Evolutionary conservation across 2,888 invertebrate genomes (phyloP), one percentile per base, ranked within the genome.

Genomic region (Heteromyza rotundicornis): DNA sequence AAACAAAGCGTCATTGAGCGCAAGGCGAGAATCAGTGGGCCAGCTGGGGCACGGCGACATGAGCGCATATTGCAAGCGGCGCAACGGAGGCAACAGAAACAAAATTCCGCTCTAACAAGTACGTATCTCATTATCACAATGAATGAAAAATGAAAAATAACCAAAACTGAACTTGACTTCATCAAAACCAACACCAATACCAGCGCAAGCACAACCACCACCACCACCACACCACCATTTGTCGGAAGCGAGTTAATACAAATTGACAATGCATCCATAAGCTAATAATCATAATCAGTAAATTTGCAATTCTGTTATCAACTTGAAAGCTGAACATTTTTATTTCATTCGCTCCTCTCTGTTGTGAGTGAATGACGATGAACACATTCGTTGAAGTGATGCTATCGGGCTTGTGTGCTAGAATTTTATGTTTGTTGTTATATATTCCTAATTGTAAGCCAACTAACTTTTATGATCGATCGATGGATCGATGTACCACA

Each of bases 1-100:
- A 95, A 94, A 87, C 93, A 95, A 87, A 94, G 96, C 84, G 96
- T 96, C 83, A 92, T 95, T 87, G 96, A 96, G 85, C 90, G 96
- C 72, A 90, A 96, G 83, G 92, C 94, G 82, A 76, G 84, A 63
- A 79, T 78, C 67, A 95, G 95, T 83, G 96, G 95, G 83, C 96
- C 96, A 75, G 89, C 96, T 84, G 92, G 88, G 76, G 85, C 89
- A 74, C 89, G 95, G 73, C 89, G 95, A 71, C 94, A 91, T 83
- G 90, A 90, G 77, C 87, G 89, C 71, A 86, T 89, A 81, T 87
- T 90, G 78, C 89, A 92, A 84, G 90, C 82, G 76, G 79, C 86
- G 70, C 87, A 85, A 67, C 84, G 87, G 80, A 85, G 85, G 68
- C 80, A 80, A 68, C 81, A 82, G 71, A 82, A 84, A 65, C 76